These are phyloP conservation scores for Pachymerium ferrugineum DNA, from an alignment of 2,888 invertebrate genomes.

Conservation along the genomic window DNA sequence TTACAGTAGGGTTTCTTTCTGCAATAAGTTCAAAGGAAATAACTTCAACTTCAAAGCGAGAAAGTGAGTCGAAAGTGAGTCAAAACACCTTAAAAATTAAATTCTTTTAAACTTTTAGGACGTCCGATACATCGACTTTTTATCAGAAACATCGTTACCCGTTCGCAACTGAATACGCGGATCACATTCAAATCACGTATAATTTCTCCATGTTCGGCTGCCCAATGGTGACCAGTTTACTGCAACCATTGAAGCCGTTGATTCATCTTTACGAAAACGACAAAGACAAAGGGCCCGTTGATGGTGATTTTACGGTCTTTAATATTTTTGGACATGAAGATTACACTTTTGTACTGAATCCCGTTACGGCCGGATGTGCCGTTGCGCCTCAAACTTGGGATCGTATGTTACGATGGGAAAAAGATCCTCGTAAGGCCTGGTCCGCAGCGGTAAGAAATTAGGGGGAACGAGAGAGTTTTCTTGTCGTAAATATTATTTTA, in stretches of 20 bases:
- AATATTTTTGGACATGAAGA: background rate
- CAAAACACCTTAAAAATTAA: background rate
- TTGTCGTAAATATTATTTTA: background rate
- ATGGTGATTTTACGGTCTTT: background rate
- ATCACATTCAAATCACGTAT: background rate
- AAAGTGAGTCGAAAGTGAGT: background rate
- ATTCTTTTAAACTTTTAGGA: background rate
- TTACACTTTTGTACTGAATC: background rate
- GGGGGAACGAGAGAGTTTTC: too few relatives aligned
- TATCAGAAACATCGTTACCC: background rate
- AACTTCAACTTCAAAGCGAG: background rate
- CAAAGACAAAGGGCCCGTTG: background rate
- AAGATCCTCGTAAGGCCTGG: background rate
- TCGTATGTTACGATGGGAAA: background rate
- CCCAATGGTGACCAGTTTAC: conserved; percentile 3
- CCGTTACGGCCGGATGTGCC: background rate
- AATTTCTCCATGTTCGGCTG: background rate
- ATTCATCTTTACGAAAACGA: background rate
- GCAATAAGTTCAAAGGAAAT: background rate
- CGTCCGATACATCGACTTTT: background rate
- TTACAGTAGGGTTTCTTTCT: background rate
- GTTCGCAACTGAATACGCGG: background rate
- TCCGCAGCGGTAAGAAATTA: background rate
- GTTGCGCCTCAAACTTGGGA: background rate
- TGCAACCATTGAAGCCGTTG: background rate